phyloP scores from a whole-genome alignment of 2,113 vertebrate genomes.

The Chitala chitala region DNA sequence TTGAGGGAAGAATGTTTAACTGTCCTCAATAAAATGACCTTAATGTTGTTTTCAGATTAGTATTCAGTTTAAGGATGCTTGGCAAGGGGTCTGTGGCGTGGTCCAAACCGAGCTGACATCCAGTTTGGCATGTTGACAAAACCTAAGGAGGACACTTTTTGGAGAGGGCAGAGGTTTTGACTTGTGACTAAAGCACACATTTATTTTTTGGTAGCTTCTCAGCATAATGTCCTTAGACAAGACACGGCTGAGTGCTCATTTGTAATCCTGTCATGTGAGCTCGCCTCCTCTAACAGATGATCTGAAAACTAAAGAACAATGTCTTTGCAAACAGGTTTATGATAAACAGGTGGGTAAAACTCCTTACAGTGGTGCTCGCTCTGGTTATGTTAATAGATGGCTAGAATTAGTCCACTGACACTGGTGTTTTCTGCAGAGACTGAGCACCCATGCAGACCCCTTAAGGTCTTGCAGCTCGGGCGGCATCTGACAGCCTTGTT shows the following conservation, averaged over 20 bases:
- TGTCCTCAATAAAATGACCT: too few species aligned
- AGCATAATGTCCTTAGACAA: background rate
- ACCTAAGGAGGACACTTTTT: too few species aligned
- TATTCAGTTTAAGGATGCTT: too few species aligned
- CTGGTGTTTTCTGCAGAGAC: background rate
- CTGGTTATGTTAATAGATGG: background rate
- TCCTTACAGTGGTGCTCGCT: background rate
- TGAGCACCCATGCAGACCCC: background rate
- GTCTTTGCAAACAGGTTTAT: constrained; percentile 4
- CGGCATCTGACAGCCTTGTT: constrained; percentile 22
- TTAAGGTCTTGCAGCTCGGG: constrained; percentile 12
- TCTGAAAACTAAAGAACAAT: background rate
- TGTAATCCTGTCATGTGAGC: too few species aligned
- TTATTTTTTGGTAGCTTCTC: background rate
- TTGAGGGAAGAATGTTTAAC: too few species aligned
- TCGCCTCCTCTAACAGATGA: too few species aligned
- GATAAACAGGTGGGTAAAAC: background rate
- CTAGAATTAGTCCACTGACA: background rate
- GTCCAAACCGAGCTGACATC: too few species aligned
- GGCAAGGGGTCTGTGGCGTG: too few species aligned
- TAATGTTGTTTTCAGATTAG: too few species aligned
- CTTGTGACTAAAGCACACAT: background rate
- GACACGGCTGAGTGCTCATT: too few species aligned
- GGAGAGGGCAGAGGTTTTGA: too few species aligned
- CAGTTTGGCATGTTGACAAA: too few species aligned